Evolutionary conservation across 1,140 invertebrate genomes (phyloP), one percentile per base, ranked within the genome.

Genomic region (Cyphomyrmex costatus): DNA sequence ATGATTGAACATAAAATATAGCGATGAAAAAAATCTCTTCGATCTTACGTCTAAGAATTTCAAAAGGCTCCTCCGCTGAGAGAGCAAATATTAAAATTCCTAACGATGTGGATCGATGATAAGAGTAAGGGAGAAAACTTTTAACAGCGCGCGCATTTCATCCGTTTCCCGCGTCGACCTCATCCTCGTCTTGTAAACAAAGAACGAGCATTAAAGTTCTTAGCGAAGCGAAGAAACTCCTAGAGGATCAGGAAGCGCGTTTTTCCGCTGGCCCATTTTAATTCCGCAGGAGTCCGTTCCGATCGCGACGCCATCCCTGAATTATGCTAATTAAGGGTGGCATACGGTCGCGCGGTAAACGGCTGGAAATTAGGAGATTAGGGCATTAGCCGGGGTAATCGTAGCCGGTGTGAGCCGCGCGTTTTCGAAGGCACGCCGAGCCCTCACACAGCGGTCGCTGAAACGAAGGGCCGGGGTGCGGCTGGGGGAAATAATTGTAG

Each of bases 331-430:
- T 74, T 83, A 36, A 2, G 77, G 33, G 42, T 24, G 79, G 30
- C 79, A 71, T 53, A 71, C 42, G 66, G 36, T 73, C 66, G 53
- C 66, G 66, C 68, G 79, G 53, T 83, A 73, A 83, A 83, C 68
- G 79, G 27, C 36, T 63, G 53, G 27, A 83, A 83, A 83, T 83
- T 83, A 73, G 79, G 66, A 82, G 66, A 73, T 83, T 74, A 60
- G 79, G n/a, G 36, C 33, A 83, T 83, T 73, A 73, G 68, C 49
- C 53, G 53, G 36, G 36, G 16, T 74, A 83, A 83, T 83, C 66
- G 53, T 24, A 73, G 68, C 36, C 53, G 51, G 53, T 46, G 19
- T 12, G 65, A 16, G 19, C 65, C 12, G 49, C 33, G 53, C 49
- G 19, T 58, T 82, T 73, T 58, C 79, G 51, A 73, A 60, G 68